phyloP scores from a whole-genome alignment of 1,140 invertebrate species.

The Lucilia sericata region DNA sequence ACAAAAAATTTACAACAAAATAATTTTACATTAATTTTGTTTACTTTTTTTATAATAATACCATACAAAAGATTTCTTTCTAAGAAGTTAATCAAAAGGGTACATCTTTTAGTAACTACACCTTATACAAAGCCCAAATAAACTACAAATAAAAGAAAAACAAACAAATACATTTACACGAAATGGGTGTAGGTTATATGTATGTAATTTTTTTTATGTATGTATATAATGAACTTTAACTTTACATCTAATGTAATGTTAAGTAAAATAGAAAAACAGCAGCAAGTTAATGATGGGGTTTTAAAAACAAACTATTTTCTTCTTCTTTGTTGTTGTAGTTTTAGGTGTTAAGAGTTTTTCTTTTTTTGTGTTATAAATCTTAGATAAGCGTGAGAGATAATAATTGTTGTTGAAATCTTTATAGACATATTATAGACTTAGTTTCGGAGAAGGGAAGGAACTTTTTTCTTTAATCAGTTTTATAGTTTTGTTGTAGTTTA shows the following conservation, averaged over 20 bases:
- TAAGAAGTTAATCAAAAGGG: constrained; percentile 19
- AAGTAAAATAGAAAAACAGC: background rate
- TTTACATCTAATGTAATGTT: background rate
- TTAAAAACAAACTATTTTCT: background rate
- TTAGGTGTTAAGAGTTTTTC: background rate
- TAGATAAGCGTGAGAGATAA: constrained; percentile 26
- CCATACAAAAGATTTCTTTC: background rate
- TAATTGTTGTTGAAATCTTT: constrained; percentile 17
- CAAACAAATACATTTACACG: background rate
- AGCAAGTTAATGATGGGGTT: background rate
- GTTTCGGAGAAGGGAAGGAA: background rate
- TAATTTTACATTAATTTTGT: too few species aligned
- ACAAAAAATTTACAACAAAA: background rate
- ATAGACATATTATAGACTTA: background rate
- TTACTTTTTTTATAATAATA: background rate
- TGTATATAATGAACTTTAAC: constrained; percentile 19
- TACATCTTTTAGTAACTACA: constrained; percentile 23
- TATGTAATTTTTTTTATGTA: background rate
- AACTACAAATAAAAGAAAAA: background rate
- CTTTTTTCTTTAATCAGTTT: background rate
- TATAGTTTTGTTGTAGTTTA: constrained; percentile 6
- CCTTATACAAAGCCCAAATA: background rate
- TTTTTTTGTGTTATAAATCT: constrained; percentile 13
- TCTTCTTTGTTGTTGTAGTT: background rate
- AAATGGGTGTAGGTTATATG: background rate